These are phyloP conservation scores for Octodon degus DNA, from an alignment of 2,113 vertebrate species.

Conservation along the genomic window DNA sequence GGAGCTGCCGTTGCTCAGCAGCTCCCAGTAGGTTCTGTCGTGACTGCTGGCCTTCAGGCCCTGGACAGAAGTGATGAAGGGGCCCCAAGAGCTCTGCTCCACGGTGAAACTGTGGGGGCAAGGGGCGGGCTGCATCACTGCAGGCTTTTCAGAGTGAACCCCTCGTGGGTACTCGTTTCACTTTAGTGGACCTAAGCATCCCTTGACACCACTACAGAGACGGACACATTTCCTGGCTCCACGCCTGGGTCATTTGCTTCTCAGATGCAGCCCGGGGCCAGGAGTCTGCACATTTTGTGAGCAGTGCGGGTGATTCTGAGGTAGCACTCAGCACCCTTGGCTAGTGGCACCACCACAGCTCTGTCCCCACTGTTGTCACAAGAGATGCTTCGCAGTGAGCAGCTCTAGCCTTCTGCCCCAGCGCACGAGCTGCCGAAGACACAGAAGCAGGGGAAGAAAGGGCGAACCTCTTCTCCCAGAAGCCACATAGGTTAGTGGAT, in stretches of 20 bases:
- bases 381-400: neutral
- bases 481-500: neutral
- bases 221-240: neutral
- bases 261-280: neutral
- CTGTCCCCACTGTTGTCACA: neutral
- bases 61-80: constrained; percentile 68
- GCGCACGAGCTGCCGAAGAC: neutral
- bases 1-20: constrained; percentile 34
- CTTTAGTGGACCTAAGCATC: neutral
- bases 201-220: neutral
- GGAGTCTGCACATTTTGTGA: neutral
- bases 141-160: neutral
- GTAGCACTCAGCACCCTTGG: neutral
- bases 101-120: constrained; percentile 66
- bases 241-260: neutral
- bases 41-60: neutral
- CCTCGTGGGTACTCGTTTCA: neutral
- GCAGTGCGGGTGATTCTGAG: neutral
- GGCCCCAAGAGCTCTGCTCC: constrained; percentile 29
- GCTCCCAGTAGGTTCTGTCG: constrained; percentile 76
- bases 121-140: neutral
- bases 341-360: neutral
- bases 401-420: neutral
- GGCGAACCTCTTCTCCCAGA: neutral
- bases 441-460: neutral